Evolutionary conservation across 1,140 invertebrate genomes (phyloP), one percentile per base, ranked within the genome.

Genomic region (Drosophila paulistorum): DNA sequence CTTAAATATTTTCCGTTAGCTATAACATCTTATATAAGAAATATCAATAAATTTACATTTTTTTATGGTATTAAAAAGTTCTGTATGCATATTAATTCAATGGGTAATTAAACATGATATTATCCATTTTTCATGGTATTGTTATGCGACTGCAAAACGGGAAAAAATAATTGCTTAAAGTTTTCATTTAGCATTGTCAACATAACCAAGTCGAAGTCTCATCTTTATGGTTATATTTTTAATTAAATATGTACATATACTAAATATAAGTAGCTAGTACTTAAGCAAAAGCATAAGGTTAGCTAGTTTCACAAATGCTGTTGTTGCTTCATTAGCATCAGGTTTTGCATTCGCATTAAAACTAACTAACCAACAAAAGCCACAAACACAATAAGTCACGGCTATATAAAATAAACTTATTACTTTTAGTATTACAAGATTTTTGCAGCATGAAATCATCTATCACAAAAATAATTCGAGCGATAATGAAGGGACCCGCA

Each of bases 291-390:
- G 26, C 75, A 71, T 80, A 86, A 87, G 82, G 82, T 79, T 76
- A 77, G 42, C 82, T 48, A 26, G 77, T 75, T 66, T 58, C 54
- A 41, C n/a, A 64, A 30, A 67, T 66, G 58, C 41, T 64, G 45
- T 17, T 51, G 68, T 48, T 45, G 76, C 79, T 82, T 86, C 79
- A 86, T 87, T 87, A 86, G 82, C 82, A 86, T 86, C 65, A 42
- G 55, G 14, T 75, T 86, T 86, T 76, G 82, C 76, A 71, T 59
- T 86, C 79, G 67, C 71, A 85, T 86, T 86, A 81, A 84, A 81
- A 79, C 72, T 86, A 71, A 86, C 35, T 9, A 51, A 51, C 54
- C 65, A 86, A 82, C 67, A 86, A 81, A 81, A 54, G 60, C 45
- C 23, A 65, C 71, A 55, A 74, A 66, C 64, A 48, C 41, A 33